A percentile compares a stretch with the other conserved stretches of the same genome.
Conservation (phyloP, 1,140 invertebrate species). For the Kradibia gibbosae region DNA sequence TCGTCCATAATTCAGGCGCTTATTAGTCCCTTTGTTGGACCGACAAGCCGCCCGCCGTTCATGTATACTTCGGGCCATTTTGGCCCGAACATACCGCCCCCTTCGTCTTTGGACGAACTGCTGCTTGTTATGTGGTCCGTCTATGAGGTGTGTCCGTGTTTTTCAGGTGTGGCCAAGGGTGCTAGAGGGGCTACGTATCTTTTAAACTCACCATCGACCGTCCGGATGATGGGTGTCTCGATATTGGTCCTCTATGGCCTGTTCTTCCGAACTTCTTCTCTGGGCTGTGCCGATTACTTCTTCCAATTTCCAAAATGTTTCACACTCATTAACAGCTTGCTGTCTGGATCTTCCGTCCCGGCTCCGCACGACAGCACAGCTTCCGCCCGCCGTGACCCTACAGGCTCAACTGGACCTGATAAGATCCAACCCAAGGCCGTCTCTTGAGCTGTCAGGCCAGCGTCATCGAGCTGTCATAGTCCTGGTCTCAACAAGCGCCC, state of each 20-base stretch:
- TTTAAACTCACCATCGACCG: not conserved
- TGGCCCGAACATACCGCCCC: too few species aligned
- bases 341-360: slow-evolving; percentile 39
- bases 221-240: not conserved
- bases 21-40: too few species aligned
- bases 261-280: not conserved
- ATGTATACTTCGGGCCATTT: too few species aligned
- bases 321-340: not conserved
- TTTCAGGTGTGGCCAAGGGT: not conserved
- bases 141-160: not conserved
- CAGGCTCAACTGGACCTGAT: not conserved
- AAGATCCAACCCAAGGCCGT: slow-evolving; percentile 58
- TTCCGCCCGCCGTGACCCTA: too few species aligned
- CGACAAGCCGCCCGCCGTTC: too few species aligned
- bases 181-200: not conserved
- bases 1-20: too few species aligned
- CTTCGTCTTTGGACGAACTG: too few species aligned
- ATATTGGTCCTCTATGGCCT: not conserved
- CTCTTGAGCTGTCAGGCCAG: slow-evolving; percentile 56
- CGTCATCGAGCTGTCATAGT: not conserved
- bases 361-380: slow-evolving; percentile 33
- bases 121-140: too few species aligned
- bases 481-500: slow-evolving; percentile 31
- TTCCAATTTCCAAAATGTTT: slow-evolving; percentile 44
- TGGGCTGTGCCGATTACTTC: not conserved